A percentile compares a stretch with the other conserved stretches of the same genome.
phyloP scores from a whole-genome alignment of 2,888 invertebrate genomes.

The Xestia sexstrigata region DNA sequence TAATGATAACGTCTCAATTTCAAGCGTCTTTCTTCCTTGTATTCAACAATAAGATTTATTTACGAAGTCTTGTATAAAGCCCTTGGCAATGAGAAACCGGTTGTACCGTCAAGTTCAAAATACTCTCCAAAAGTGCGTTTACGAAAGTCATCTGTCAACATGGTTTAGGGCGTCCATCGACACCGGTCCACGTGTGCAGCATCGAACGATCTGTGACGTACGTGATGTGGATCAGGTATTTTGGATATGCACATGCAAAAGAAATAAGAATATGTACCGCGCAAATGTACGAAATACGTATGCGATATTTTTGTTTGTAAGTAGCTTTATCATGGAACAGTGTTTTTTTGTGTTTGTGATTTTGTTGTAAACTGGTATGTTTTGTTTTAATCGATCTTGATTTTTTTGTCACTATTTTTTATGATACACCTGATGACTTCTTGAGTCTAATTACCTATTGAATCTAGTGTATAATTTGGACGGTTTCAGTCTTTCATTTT shows the following conservation, averaged over 20 bases:
- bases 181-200: not conserved
- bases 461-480: not conserved
- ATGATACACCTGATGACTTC: not conserved
- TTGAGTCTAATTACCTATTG: not conserved
- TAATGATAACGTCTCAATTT: slow-evolving; percentile 20
- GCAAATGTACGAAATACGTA: not conserved
- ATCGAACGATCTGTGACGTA: slow-evolving; percentile 34
- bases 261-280: not conserved
- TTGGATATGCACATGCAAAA: not conserved
- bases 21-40: slow-evolving; percentile 7
- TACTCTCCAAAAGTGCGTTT: slow-evolving; percentile 55
- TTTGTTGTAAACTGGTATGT: not conserved
- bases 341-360: not conserved
- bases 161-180: slow-evolving; percentile 36
- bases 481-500: not conserved
- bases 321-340: not conserved
- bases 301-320: not conserved
- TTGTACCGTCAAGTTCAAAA: slow-evolving; percentile 62
- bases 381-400: not conserved
- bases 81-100: slow-evolving; percentile 58
- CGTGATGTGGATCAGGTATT: slow-evolving; percentile 5
- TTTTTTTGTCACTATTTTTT: not conserved
- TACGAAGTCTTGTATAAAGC: slow-evolving; percentile 23
- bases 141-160: slow-evolving; percentile 54
- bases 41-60: slow-evolving; percentile 10